A percentile compares a stretch with the other conserved stretches of the same genome.
phyloP scores from a whole-genome alignment of 1,140 invertebrate species.

The Stegodyphus mimosarum region DNA sequence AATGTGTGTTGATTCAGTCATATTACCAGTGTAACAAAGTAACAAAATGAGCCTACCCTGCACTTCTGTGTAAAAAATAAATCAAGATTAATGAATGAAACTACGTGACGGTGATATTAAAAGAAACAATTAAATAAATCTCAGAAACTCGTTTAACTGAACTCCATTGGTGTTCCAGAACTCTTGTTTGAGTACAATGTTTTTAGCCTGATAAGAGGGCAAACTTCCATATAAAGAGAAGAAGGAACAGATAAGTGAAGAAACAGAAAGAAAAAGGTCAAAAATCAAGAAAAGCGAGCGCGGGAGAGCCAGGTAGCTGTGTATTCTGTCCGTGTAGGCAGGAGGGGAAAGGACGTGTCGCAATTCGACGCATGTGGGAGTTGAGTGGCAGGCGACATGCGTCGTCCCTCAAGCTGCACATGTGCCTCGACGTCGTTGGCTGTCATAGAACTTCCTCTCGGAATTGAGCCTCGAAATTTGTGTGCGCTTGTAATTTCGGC shows the following conservation, averaged over 20 bases:
- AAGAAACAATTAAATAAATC: no score
- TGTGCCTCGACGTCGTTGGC: not conserved
- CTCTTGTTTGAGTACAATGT: no score
- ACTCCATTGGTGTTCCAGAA: no score
- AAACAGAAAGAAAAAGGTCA: not conserved
- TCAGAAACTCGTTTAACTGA: no score
- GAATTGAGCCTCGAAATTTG: not conserved
- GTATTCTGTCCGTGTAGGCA: not conserved
- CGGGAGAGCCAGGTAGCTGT: not conserved
- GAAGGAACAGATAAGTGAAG: not conserved
- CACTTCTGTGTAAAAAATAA: no score
- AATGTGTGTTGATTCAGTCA: no score
- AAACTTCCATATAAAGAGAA: not conserved
- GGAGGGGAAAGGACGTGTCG: no score
- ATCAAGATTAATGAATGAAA: no score
- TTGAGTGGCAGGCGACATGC: slow-evolving; percentile 12
- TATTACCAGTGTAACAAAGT: no score
- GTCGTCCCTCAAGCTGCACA: not conserved
- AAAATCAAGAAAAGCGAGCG: not conserved
- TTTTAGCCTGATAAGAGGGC: not conserved
- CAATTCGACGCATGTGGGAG: slow-evolving; percentile 6
- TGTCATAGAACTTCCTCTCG: not conserved
- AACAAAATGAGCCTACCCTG: no score
- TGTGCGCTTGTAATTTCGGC: not conserved
- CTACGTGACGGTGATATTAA: no score